Evolutionary conservation across 2,113 vertebrate genomes (phyloP), one percentile per base, ranked within the genome.

Genomic region (Lamprologus sp.): DNA sequence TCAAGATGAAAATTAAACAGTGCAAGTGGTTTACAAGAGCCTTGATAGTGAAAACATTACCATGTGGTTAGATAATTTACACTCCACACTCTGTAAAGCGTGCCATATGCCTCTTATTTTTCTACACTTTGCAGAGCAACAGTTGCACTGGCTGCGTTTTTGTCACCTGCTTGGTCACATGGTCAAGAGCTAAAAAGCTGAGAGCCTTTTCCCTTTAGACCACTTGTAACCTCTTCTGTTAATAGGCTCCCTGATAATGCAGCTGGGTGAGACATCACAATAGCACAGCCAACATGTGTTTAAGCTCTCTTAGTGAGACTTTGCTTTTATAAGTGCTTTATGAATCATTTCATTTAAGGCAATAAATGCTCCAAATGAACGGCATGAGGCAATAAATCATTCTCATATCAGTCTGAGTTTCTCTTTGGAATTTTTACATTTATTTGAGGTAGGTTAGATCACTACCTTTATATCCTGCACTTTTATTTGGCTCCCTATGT

Each of bases 91-190:
- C n/a, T 13, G 13, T 10, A n/a, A 82, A 70, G 55, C 7, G 3
- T 33, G 37, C 14, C 15, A 21, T 35, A 9, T 0, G 19, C 15
- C 23, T 77, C 35, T 53, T 49, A 77, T 54, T 58, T 84, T 79
- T 54, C 9, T 37, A 58, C 14, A 14, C 63, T 31, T 8, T 9
- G n/a, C 53, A 33, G 73, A 83, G 68, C 85, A 85, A 73, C 70
- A 83, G 53, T 79, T 79, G 58, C 42, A 68, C 47, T 17, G 58
- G 58, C 47, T 19, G 55, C 8, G 33, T 56, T 75, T 40, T 60
- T 84, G 49, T 87, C 77, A 89, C 83, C 88, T 85, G 87, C 37
- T 84, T 73, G 63, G 65, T 85, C 82, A 82, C 87, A 86, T 60
- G 60, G 35, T 79, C 42, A 58, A 49, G 56, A 87, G 33, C 79